Evolutionary conservation across 2,888 invertebrate genomes (phyloP), one percentile per base, ranked within the genome.

Genomic region (Gnatocerus cornutus): DNA sequence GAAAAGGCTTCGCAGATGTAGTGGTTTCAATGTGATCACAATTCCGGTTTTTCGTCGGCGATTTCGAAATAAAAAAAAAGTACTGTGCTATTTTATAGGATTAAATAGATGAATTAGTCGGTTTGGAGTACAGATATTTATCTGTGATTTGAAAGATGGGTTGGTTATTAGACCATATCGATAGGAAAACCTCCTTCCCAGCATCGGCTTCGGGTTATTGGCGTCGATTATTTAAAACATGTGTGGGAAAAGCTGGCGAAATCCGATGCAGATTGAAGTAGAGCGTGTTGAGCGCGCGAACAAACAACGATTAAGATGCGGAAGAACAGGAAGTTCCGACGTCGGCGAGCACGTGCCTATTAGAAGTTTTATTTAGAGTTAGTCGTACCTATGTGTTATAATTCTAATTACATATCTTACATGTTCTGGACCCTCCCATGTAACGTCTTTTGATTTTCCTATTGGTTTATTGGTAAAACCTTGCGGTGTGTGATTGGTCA

Each of bases 321-420:
- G 41, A 21, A 16, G 27, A 45, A 50, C 30, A 52, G 27, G 64
- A 46, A 48, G 48, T 65, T 29, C 30, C 45, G 65, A 46, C 55
- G 29, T 56, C 21, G 48, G 10, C 37, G 56, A 61, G 53, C 68
- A 68, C 68, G 68, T 64, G 63, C 59, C 16, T 53, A 64, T 59
- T 53, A 13, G 46, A 56, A 53, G 45, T 68, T 63, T 53, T 58
- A 63, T 66, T 62, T 58, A 50, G 45, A 52, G 29, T 50, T 27
- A 13, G 50, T 71, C 69, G 69, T 74, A 76, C 73, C 75, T 73
- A 69, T 79, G 79, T 81, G 81, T 80, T 81, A 81, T 82, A 83
- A 83, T 83, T 83, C 81, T 84, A 84, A 84, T 84, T 84, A 84
- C 83, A 83, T 81, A 81, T 84, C 83, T 84, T 84, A 83, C 83